Evolutionary conservation across 2,888 invertebrate genomes (phyloP), one percentile per base, ranked within the genome.

Genomic region (Schrankia costaestrigalis): DNA sequence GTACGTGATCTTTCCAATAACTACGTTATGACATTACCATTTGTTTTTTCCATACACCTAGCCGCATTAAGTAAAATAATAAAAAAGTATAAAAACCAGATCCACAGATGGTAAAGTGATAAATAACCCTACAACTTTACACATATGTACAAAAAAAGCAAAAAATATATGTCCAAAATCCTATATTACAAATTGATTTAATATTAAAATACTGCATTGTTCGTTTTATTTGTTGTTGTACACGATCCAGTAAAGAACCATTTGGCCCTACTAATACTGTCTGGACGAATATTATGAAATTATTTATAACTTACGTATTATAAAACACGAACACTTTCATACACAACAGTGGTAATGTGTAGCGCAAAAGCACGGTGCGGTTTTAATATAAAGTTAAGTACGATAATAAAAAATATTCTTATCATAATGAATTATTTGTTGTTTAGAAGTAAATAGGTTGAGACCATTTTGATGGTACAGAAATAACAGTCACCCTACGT

Each of bases 91-190:
- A 72, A 67, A 51, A 73, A 74, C n/a, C 76, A 80, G 68, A 79
- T 78, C 78, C 77, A 76, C 75, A 63, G 74, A 69, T 46, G 54
- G 63, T 62, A 67, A 72, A 71, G 56, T 68, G 66, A 56, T 52
- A 75, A 53, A 70, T 75, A 77, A n/a, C 66, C 67, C 77, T 84
- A 86, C 62, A 78, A 79, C 80, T 85, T 70, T 87, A 87, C 86
- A 86, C 71, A 68, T 83, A 84, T 85, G 69, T 86, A 86, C 83
- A 86, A 77, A 81, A 73, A 67, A 67, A 52, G 41, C 9, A n/a
- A 66, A 75, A 81, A 75, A 76, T 69, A 71, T 76, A 71, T n/a
- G n/a, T 83, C 78, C 71, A 84, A 84, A 82, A 70, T 63, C 65
- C 56, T 78, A 76, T 67, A 56, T 64, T 74, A 75, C 63, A 64